Evolutionary conservation across 2,797 vertebrate genomes (phyloP).

Genomic region (Ammospiza maritima): DNA sequence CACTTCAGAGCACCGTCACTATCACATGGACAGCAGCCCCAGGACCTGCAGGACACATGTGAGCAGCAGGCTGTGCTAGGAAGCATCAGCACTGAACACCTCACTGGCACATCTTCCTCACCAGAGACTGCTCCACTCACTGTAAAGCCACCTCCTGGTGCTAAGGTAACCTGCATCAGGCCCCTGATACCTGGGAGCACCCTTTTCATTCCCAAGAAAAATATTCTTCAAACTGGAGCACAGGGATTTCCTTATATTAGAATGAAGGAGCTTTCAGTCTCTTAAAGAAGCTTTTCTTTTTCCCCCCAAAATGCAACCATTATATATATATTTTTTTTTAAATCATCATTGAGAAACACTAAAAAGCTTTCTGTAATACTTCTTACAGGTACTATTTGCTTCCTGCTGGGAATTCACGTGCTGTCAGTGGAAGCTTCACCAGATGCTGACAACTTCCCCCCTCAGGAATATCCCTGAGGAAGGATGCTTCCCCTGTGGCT

Average conservation of each 20-base stretch:
- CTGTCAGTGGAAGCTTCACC: not conserved
- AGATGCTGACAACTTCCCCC: not conserved
- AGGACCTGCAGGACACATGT: not conserved
- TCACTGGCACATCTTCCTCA: not conserved
- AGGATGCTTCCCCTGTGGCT: not conserved
- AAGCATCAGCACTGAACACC: not conserved
- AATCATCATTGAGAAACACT: not conserved
- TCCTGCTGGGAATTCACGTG: not conserved
- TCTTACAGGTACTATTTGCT: not conserved
- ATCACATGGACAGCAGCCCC: not conserved
- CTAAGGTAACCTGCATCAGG: not conserved
- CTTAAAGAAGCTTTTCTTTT: not conserved
- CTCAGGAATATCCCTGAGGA: not conserved
- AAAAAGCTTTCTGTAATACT: not conserved
- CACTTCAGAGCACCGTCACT: not conserved
- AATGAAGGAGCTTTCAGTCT: not conserved
- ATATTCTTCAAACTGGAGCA: not conserved
- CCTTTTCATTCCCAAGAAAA: not conserved
- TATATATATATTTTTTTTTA: not conserved
- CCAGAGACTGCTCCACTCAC: not conserved
- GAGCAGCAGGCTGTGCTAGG: not conserved
- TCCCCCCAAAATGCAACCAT: not conserved
- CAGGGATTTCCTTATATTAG: not conserved
- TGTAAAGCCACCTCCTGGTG: not conserved
- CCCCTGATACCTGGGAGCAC: not conserved